Conservation (phyloP, 2,888 invertebrate species). For the Idaea dimidiata region DNA sequence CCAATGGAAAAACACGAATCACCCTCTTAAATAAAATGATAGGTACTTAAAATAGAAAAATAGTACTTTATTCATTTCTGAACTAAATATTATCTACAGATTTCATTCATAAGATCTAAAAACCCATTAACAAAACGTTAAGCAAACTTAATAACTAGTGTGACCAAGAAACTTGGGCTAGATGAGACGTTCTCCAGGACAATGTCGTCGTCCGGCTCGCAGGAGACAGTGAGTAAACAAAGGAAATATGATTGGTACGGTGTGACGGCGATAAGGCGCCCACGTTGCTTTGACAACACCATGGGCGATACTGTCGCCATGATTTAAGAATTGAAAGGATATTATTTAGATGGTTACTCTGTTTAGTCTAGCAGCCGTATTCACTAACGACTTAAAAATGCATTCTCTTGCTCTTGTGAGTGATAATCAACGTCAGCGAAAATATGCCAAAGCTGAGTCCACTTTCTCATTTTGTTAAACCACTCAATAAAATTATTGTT, state of each 20-base stretch:
- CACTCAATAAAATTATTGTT: too few species aligned
- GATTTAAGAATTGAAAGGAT: not conserved
- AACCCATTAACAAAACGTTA: not conserved
- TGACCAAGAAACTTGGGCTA: not conserved
- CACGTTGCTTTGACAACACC: constrained; percentile 33
- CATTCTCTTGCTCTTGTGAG: too few species aligned
- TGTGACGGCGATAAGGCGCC: constrained; percentile 44
- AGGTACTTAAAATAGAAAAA: too few species aligned
- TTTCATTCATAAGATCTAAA: not conserved
- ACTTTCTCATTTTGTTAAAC: too few species aligned
- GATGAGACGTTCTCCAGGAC: constrained; percentile 22
- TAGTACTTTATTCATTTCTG: not conserved
- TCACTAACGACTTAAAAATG: too few species aligned
- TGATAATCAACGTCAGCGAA: too few species aligned
- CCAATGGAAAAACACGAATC: too few species aligned
- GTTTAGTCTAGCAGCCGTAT: too few species aligned
- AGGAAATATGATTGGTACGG: constrained; percentile 65
- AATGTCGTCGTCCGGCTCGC: constrained; percentile 49
- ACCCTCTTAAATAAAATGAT: too few species aligned
- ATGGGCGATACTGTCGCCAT: constrained; percentile 14
- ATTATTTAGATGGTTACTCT: not conserved
- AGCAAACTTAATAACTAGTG: not conserved
- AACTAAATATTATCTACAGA: too few species aligned
- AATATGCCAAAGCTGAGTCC: too few species aligned
- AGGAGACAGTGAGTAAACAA: constrained; percentile 66